A percentile compares a stretch with the other conserved stretches of the same genome.
phyloP scores from a whole-genome alignment of 2,797 vertebrate species.

The Dipus sagitta region DNA sequence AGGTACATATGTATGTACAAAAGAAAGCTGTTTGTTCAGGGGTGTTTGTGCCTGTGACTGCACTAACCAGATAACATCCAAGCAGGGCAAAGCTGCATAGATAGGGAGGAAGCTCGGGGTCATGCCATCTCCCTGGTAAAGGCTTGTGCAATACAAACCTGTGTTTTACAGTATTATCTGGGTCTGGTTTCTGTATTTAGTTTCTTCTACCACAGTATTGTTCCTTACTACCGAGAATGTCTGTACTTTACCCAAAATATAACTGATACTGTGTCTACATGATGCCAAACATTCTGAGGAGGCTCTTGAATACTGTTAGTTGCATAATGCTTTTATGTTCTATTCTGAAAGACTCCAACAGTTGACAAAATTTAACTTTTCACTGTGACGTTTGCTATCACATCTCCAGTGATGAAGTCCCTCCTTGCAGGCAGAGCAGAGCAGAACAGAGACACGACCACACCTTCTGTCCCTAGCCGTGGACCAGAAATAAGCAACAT shows the following conservation, averaged over 20 bases:
- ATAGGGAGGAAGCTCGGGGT: no score
- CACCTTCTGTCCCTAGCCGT: background rate
- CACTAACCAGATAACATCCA: no score
- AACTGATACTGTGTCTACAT: background rate
- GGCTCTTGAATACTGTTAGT: background rate
- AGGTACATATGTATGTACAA: no score
- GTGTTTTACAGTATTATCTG: no score
- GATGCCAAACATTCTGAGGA: background rate
- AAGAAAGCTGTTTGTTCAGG: no score
- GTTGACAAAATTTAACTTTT: background rate
- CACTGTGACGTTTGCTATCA: background rate
- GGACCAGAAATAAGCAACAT: background rate
- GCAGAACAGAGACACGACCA: background rate
- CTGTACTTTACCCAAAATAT: slow-evolving; percentile 58
- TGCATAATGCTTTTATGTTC: background rate
- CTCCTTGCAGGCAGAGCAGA: background rate
- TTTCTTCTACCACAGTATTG: background rate
- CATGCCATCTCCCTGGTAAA: no score
- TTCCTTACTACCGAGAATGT: slow-evolving; percentile 8
- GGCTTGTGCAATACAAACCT: no score
- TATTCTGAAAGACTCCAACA: slow-evolving; percentile 40
- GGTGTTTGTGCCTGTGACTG: no score
- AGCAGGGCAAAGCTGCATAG: no score
- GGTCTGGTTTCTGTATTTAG: no score
- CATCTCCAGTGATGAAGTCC: background rate